Base-by-base conservation (phyloP, 2,888 invertebrate species). In the Heliconius ismenius region DNA sequence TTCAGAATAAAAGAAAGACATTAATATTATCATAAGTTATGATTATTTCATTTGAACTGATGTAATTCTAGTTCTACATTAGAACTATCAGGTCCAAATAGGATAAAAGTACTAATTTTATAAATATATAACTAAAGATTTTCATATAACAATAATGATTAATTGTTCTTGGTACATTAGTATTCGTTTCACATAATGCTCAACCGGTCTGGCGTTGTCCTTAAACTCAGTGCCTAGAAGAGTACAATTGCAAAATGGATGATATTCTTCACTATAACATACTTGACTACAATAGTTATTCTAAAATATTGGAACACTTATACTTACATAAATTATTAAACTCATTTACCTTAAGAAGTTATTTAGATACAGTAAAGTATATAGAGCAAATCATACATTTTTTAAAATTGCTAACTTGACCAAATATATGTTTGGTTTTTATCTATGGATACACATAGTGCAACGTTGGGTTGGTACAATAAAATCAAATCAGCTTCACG, bases 131-230 rank as follows among this genome's bases (percentile, higher is more conserved):
- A 43, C 39, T 24, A 15, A 2, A 24, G 24, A 11, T 43, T 67
- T 3, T 70, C 13, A 3, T 69, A 54, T 54, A 32, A 36, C 2
- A 70, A 70, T 58, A 70, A 58, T 32, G 58, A 58, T 58, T 58
- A 70, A 73, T 68, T 79, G 54, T 74, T 77, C 28, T 73, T 67
- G n/a, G 39, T 54, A 13, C 54, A 77, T 79, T 76, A 79, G 62
- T 72, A 79, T 77, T 65, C 79, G 39, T 62, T 62, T 21, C 79
- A 79, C 79, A 9, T 67, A 24, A 69, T 21, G 54, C 58, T 58
- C 43, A 65, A 70, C 54, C 75, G 65, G 36, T 64, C 73, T 58
- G 43, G 58, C 65, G 64, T 43, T 63, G 77, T 78, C 77, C 75
- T 79, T 76, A 76, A 74, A 62, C 60, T 39, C 54, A 32, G 54